A percentile compares a stretch with the other conserved stretches of the same genome.
Conservation (phyloP, 2,888 invertebrate species). For the Willowsia nigromaculata region DNA sequence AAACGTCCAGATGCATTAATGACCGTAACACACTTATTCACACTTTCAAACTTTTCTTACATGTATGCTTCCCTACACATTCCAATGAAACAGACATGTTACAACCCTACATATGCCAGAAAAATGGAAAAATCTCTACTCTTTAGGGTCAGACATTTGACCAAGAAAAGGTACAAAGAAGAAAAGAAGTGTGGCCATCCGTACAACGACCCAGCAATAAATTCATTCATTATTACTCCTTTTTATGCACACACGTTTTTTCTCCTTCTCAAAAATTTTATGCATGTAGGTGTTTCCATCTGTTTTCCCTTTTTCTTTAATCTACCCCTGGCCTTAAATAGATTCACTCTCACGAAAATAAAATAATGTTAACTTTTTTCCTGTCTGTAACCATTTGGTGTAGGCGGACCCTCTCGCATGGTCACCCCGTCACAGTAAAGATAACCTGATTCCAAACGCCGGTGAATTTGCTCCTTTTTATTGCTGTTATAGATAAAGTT, state of each 20-base stretch:
- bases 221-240: conserved; percentile 12
- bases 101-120: neutral
- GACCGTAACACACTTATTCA: conserved; percentile 28
- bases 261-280: neutral
- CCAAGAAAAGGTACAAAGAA: conserved; percentile 8
- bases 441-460: neutral
- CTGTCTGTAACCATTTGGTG: conserved; percentile 46
- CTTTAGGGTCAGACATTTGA: conserved; percentile 19
- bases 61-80: too few species aligned
- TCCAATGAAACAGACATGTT: neutral
- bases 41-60: neutral
- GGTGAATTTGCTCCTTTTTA: conserved; percentile 53
- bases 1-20: neutral
- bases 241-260: neutral
- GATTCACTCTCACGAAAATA: neutral
- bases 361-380: neutral
- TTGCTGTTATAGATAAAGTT: conserved; percentile 21
- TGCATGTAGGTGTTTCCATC: conserved; percentile 33
- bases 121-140: neutral
- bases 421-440: neutral
- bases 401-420: conserved; percentile 34
- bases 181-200: neutral
- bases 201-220: neutral
- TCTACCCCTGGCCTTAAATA: neutral
- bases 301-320: conserved; percentile 1